Evolutionary conservation across 1,140 invertebrate species (phyloP).

Genomic region (Sycophila sp.): DNA sequence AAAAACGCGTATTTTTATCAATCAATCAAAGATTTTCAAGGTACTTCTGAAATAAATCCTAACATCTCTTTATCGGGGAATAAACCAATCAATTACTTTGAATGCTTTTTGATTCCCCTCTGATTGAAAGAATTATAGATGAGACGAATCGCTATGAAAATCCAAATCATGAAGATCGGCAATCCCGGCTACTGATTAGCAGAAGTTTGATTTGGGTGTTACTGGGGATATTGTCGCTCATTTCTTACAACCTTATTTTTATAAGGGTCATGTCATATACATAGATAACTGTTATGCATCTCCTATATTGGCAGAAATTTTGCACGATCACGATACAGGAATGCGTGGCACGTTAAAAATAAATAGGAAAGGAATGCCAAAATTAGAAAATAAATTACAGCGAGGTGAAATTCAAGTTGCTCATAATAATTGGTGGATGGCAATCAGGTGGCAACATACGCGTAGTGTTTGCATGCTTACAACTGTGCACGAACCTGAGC

Average conservation of each 20-base stretch:
- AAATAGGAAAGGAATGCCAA: slow-evolving; percentile 41
- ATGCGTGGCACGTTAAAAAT: slow-evolving; percentile 44
- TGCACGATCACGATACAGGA: slow-evolving; percentile 36
- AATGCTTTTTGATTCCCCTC: slow-evolving; percentile 33
- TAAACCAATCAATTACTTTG: slow-evolving; percentile 32
- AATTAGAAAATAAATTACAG: slow-evolving; percentile 41
- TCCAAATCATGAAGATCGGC: slow-evolving; percentile 3
- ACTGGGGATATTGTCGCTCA: slow-evolving; percentile 14
- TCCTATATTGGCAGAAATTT: slow-evolving; percentile 17
- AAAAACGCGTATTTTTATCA: slow-evolving; percentile 31
- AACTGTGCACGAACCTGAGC: slow-evolving; percentile 15
- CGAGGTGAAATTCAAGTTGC: slow-evolving; percentile 37
- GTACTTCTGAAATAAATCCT: slow-evolving; percentile 33
- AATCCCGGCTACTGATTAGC: background rate
- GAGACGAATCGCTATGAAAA: slow-evolving; percentile 32
- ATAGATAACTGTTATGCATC: slow-evolving; percentile 26
- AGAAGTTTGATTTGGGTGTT: slow-evolving; percentile 11
- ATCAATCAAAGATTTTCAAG: slow-evolving; percentile 40
- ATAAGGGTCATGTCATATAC: slow-evolving; percentile 24
- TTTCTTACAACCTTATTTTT: slow-evolving; percentile 21
- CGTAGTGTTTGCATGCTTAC: slow-evolving; percentile 16
- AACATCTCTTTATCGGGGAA: slow-evolving; percentile 33
- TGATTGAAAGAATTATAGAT: slow-evolving; percentile 24
- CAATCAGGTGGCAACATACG: slow-evolving; percentile 35
- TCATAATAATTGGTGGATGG: slow-evolving; percentile 42